Conservation (phyloP, 2,888 invertebrate genomes). For the Pterostichus niger region DNA sequence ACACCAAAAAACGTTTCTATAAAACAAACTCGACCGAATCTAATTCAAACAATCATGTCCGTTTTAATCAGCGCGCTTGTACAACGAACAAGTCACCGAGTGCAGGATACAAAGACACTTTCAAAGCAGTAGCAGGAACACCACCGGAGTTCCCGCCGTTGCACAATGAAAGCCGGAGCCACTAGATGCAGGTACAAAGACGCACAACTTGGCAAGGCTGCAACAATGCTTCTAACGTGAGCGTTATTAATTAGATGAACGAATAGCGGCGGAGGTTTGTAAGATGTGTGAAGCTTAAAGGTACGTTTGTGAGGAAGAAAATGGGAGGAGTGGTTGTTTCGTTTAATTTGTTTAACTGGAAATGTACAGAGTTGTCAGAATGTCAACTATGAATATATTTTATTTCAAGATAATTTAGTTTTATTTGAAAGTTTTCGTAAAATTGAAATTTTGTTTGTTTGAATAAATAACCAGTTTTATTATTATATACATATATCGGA, state of each 20-base stretch:
- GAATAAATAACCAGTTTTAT: no score
- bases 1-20: not conserved
- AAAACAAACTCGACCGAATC: constrained; percentile 13
- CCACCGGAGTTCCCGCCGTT: not conserved
- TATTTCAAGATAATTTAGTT: no score
- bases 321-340: no score
- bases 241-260: constrained; percentile 51
- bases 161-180: constrained; percentile 15
- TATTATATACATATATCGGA: no score
- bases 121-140: not conserved
- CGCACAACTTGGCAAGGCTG: constrained; percentile 20
- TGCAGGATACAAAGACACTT: constrained; percentile 52
- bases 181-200: constrained; percentile 35
- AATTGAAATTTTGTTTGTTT: no score
- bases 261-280: constrained; percentile 14
- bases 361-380: no score
- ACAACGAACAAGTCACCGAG: constrained; percentile 13
- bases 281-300: constrained; percentile 14
- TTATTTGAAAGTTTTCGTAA: no score
- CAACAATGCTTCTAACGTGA: constrained; percentile 28
- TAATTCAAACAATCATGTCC: constrained; percentile 29
- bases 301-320: constrained; percentile 5
- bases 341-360: no score
- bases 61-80: constrained; percentile 35
- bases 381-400: no score